Conservation (phyloP, 2,888 invertebrate species). For the Ramazzottius varieornatus region DNA sequence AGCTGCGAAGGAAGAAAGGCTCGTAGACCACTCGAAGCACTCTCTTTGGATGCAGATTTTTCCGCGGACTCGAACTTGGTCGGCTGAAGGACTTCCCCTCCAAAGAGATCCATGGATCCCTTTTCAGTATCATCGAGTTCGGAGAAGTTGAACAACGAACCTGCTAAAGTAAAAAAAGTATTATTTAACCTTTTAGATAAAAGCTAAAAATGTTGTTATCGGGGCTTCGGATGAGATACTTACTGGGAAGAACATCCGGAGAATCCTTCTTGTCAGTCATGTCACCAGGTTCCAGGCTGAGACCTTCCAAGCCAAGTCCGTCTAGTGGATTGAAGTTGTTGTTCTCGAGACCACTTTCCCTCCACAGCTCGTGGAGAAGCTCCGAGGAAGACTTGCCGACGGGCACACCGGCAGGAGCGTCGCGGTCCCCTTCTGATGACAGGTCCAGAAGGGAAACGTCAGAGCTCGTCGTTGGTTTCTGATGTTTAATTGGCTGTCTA, state of each 20-base stretch:
- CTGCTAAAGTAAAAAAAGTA: background rate
- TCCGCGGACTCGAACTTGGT: background rate
- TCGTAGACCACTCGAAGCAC: constrained; percentile 6
- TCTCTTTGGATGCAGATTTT: background rate
- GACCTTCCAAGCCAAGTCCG: background rate
- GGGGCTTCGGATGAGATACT: background rate
- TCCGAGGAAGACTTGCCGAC: background rate
- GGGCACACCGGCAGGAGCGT: background rate
- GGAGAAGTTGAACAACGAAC: background rate
- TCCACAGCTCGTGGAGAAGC: background rate
- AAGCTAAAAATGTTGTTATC: background rate
- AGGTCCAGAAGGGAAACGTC: background rate
- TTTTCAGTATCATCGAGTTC: background rate
- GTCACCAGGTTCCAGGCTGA: background rate
- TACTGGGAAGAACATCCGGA: background rate
- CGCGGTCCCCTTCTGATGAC: too few relatives aligned
- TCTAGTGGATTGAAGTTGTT: background rate
- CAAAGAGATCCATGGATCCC: background rate
- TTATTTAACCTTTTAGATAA: background rate
- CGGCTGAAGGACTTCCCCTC: constrained; percentile 3
- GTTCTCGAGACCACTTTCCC: background rate
- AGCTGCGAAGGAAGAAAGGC: constrained; percentile 24
- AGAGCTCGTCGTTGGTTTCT: background rate
- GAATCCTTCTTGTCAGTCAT: background rate
- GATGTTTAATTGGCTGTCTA: too few relatives aligned